A percentile compares a stretch with the other conserved stretches of the same genome.
phyloP scores from a whole-genome alignment of 2,888 invertebrate genomes.

The Drosophila tripunctata region DNA sequence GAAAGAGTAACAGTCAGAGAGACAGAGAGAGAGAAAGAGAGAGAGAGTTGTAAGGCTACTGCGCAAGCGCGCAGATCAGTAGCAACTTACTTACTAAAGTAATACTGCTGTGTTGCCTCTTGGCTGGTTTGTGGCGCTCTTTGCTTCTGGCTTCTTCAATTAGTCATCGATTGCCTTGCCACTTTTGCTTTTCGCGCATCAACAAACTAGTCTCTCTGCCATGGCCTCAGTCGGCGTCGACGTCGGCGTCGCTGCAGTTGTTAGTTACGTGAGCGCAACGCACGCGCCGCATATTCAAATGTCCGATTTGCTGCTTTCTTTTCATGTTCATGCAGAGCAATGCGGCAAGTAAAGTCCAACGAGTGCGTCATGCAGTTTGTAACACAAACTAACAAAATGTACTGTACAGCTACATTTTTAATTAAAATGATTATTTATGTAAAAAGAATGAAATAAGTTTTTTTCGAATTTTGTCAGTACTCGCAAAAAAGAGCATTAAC shows the following conservation, averaged over 20 bases:
- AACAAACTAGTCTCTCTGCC: constrained; percentile 19
- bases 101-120: background rate
- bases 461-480: no score
- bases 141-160: constrained; percentile 39
- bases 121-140: constrained; percentile 5
- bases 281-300: constrained; percentile 69
- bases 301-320: constrained; percentile 59
- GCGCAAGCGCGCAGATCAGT: constrained; percentile 45
- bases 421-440: background rate
- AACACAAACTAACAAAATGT: background rate
- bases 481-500: no score
- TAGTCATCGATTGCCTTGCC: constrained; percentile 60
- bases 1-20: no score
- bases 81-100: background rate
- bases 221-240: constrained; percentile 10
- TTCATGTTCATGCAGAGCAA: constrained; percentile 31
- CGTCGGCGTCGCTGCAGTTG: constrained; percentile 11
- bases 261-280: constrained; percentile 68
- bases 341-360: constrained; percentile 7
- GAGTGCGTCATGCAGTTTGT: constrained; percentile 1
- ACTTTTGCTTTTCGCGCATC: constrained; percentile 57
- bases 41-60: constrained; percentile 13
- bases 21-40: background rate
- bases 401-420: background rate
- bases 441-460: background rate